phyloP scores from a whole-genome alignment of 2,113 vertebrate genomes.

The Apistogramma diplotaenia region DNA sequence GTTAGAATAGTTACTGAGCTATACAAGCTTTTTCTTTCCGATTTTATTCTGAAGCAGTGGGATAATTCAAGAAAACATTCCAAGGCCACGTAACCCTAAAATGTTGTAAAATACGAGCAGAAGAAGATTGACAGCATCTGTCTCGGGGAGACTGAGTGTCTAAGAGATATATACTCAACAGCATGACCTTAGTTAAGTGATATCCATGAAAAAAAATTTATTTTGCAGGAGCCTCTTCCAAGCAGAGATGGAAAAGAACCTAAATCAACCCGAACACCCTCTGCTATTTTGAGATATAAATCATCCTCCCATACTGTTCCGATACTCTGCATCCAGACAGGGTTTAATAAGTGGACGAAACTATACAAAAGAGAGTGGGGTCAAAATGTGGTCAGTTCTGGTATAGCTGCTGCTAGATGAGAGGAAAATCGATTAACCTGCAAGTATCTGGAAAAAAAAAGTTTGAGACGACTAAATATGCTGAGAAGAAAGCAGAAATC shows the following conservation, averaged over 20 bases:
- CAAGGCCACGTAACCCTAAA: background rate
- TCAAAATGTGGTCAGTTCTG: background rate
- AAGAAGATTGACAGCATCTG: background rate
- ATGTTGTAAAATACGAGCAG: background rate
- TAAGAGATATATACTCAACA: background rate
- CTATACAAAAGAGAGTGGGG: background rate
- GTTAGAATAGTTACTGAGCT: background rate
- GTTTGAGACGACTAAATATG: background rate
- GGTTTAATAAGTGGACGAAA: background rate
- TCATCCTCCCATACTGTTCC: background rate
- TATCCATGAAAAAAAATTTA: background rate
- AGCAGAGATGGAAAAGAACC: slow-evolving; percentile 18
- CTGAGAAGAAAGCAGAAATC: background rate
- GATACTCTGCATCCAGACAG: background rate
- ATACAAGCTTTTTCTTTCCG: background rate
- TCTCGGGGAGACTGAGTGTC: background rate
- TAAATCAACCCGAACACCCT: background rate
- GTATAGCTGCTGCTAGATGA: background rate
- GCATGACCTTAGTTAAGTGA: slow-evolving; percentile 10
- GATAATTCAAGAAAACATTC: background rate
- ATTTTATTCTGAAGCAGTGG: background rate
- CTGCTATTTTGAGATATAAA: slow-evolving; percentile 3
- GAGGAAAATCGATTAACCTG: background rate
- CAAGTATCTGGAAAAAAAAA: background rate
- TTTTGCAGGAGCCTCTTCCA: background rate